phyloP scores from a whole-genome alignment of 2,888 invertebrate species.

The Siphonodentalium dalli region DNA sequence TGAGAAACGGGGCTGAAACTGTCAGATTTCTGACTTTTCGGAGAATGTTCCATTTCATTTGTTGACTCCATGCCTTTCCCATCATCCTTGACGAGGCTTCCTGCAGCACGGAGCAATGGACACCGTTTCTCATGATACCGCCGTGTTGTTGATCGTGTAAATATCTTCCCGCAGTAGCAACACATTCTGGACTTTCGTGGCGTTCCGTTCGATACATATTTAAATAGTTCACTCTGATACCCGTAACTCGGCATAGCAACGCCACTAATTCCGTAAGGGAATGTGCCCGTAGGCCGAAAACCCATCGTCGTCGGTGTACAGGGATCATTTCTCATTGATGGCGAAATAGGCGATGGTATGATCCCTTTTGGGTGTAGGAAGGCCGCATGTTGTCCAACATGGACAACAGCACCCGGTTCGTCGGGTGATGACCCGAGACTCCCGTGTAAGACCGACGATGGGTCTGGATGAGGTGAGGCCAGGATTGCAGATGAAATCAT shows the following conservation, averaged over 20 bases:
- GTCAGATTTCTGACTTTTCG: background rate
- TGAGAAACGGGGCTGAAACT: constrained; percentile 5
- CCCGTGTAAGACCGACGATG: too few relatives aligned
- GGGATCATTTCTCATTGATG: too few relatives aligned
- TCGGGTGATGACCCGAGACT: too few relatives aligned
- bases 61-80: constrained; percentile 25
- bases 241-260: constrained; percentile 54
- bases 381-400: too few relatives aligned
- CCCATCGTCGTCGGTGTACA: too few relatives aligned
- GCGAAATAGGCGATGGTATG: too few relatives aligned
- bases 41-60: too few relatives aligned
- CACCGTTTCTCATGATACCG: constrained; percentile 57
- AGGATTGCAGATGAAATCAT: too few relatives aligned
- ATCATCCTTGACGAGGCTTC: constrained; percentile 41
- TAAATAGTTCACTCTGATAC: constrained; percentile 51
- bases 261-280: constrained; percentile 55
- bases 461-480: too few relatives aligned
- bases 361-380: too few relatives aligned
- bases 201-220: constrained; percentile 54
- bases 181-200: constrained; percentile 56
- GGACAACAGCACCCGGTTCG: too few relatives aligned
- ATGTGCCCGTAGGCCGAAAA: constrained; percentile 37
- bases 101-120: constrained; percentile 50
- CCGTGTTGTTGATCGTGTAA: constrained; percentile 57
- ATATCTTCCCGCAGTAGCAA: constrained; percentile 54